phyloP scores from a whole-genome alignment of 2,888 invertebrate genomes.

The Callyntrura guangdongensis region DNA sequence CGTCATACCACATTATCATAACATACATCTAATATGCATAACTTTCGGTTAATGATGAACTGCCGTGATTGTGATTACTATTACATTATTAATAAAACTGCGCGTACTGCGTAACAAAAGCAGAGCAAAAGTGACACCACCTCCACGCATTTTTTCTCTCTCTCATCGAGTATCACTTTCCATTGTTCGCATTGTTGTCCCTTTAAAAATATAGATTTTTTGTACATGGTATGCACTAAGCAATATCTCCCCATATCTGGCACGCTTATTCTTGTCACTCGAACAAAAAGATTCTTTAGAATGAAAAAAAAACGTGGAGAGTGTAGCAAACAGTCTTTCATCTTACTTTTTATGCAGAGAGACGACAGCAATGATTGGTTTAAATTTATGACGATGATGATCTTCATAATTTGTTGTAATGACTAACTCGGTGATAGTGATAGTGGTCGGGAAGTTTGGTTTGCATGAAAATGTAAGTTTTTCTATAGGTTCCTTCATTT shows the following conservation, averaged over 20 bases:
- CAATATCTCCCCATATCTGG: background rate
- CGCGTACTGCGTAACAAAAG: slow-evolving; percentile 1
- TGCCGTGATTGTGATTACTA: slow-evolving; percentile 7
- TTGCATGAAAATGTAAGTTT: too few relatives aligned
- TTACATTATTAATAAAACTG: slow-evolving; percentile 6
- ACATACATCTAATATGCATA: background rate
- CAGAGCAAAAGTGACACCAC: slow-evolving; percentile 6
- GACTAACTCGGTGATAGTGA: background rate
- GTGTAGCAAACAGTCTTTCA: too few relatives aligned
- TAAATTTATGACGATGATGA: slow-evolving; percentile 35
- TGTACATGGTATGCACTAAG: background rate
- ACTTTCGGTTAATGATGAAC: slow-evolving; percentile 20
- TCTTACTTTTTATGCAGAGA: background rate
- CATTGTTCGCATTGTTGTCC: background rate
- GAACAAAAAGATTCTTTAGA: background rate
- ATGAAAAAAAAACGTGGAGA: background rate
- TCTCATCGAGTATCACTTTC: background rate
- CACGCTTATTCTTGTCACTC: background rate
- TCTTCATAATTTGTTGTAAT: slow-evolving; percentile 39
- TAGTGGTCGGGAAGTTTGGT: background rate
- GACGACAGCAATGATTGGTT: slow-evolving; percentile 10
- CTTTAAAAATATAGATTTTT: slow-evolving; percentile 21
- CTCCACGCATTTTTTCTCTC: slow-evolving; percentile 5
- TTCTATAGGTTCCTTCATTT: slow-evolving; percentile 14
- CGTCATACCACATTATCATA: background rate